Evolutionary conservation across 1,140 invertebrate genomes (phyloP), one percentile per base, ranked within the genome.

Genomic region (Drosophila micromelanica): DNA sequence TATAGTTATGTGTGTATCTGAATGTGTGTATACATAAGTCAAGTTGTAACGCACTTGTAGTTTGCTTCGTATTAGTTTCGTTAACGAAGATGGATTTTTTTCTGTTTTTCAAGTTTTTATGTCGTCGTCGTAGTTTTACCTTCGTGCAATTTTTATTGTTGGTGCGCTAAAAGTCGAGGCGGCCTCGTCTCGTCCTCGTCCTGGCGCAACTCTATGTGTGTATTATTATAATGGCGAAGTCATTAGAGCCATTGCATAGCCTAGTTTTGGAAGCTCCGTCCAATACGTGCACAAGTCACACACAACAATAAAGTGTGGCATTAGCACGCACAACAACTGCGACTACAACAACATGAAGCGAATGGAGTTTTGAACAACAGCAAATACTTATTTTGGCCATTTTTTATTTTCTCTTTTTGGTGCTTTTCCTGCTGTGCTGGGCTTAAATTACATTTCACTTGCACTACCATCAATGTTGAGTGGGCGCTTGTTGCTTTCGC

Each of bases 221-320:
- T 62, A 80, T 65, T 75, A 72, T 74, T 74, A 89, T 89, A 87
- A 87, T 84, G 84, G 75, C 76, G 69, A 76, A 89, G 79, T 78
- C 82, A 82, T 87, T 89, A 87, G 84, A 82, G 68, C 64, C 79
- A 82, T 64, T 89, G 82, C 82, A 86, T 86, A 86, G 82, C 82
- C 84, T 87, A 86, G 72, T 80, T 89, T 89, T 68, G 76, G 76
- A 59, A 48, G 32, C 35, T n/a, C 15, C 27, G 32, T 60, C 54
- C 54, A 46, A 73, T 54, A 67, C 63, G 46, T 37, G 42, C 32
- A 40, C 62, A 43, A 35, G 32, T 42, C 32, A 30, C 43, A 54
- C 42, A 70, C 75, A 81, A 87, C 67, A 78, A 76, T 76, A 82
- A 82, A 82, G 75, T 78, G 76, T 82, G 69, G 86, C 61, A 89